Percentiles rank a stretch among this genome's conserved stretches.
Evolutionary conservation across 2,888 invertebrate genomes (phyloP).

Genomic region (Papilio elwesi): DNA sequence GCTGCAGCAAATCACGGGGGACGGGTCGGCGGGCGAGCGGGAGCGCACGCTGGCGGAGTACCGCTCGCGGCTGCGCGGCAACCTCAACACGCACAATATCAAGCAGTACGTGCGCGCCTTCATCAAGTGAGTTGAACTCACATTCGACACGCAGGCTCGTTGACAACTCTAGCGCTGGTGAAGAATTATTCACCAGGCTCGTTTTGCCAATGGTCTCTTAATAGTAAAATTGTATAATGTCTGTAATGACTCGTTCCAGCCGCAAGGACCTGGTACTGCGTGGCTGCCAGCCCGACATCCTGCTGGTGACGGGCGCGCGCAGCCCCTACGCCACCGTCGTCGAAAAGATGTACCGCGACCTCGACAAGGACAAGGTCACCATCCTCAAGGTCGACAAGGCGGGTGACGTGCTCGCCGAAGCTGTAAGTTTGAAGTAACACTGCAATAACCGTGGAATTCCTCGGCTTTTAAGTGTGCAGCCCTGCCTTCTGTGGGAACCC

Average conservation of each 20-base stretch:
- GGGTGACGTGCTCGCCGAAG: constrained; percentile 94
- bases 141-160: too few species aligned
- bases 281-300: constrained; percentile 90
- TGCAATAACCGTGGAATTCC: too few species aligned
- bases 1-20: constrained; percentile 72
- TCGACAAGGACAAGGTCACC: constrained; percentile 92
- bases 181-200: too few species aligned
- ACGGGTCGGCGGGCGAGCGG: constrained; percentile 83
- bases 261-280: constrained; percentile 89
- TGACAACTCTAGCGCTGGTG: too few species aligned
- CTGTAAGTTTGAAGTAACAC: too few species aligned
- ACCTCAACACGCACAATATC: constrained; percentile 92
- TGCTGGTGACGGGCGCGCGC: constrained; percentile 91
- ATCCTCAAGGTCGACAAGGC: constrained; percentile 93
- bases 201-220: too few species aligned
- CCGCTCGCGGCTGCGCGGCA: constrained; percentile 88
- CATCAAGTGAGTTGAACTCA: constrained; percentile 86
- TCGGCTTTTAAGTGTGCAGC: too few species aligned
- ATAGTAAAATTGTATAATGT: neutral
- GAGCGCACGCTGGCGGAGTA: constrained; percentile 91
- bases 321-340: constrained; percentile 92
- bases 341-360: constrained; percentile 89
- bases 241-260: constrained; percentile 64
- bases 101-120: constrained; percentile 92
- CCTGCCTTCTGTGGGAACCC: too few species aligned